phyloP scores from a whole-genome alignment of 2,797 vertebrate genomes.

The Cyprinodon diabolis region DNA sequence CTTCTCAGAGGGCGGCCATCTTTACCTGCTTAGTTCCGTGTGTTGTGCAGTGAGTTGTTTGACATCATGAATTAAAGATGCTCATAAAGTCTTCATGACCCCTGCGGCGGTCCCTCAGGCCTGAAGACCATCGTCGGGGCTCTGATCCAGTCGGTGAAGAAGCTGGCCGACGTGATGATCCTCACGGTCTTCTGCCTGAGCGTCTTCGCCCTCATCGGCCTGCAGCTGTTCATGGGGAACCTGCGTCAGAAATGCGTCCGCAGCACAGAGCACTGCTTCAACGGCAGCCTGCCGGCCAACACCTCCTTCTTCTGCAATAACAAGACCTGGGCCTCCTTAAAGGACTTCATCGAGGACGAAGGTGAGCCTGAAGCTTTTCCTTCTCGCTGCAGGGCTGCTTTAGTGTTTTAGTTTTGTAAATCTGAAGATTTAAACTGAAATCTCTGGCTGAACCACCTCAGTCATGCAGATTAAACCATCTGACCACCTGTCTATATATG shows the following conservation, averaged over 20 bases:
- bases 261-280: conserved; percentile 78
- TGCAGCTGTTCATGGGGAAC: conserved; percentile 98
- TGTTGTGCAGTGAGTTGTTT: not conserved
- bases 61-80: not conserved
- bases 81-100: not conserved
- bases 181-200: conserved; percentile 93
- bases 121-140: conserved; percentile 94
- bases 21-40: conserved; percentile 2
- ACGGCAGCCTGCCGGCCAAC: conserved; percentile 78
- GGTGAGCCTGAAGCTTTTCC: conserved; percentile 70
- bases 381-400: too few species aligned
- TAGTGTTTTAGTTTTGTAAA: too few species aligned
- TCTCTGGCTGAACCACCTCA: too few species aligned
- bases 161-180: conserved; percentile 92
- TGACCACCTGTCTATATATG: too few species aligned
- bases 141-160: conserved; percentile 94
- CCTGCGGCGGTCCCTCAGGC: conserved; percentile 71
- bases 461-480: too few species aligned
- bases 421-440: too few species aligned
- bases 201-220: conserved; percentile 93
- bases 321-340: conserved; percentile 84
- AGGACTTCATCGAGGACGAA: conserved; percentile 82
- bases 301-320: conserved; percentile 84
- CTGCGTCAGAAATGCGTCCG: conserved; percentile 92
- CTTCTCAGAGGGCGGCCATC: conserved; percentile 21